Base-by-base conservation (phyloP, 2,113 vertebrate species). In the Cettia cetti region DNA sequence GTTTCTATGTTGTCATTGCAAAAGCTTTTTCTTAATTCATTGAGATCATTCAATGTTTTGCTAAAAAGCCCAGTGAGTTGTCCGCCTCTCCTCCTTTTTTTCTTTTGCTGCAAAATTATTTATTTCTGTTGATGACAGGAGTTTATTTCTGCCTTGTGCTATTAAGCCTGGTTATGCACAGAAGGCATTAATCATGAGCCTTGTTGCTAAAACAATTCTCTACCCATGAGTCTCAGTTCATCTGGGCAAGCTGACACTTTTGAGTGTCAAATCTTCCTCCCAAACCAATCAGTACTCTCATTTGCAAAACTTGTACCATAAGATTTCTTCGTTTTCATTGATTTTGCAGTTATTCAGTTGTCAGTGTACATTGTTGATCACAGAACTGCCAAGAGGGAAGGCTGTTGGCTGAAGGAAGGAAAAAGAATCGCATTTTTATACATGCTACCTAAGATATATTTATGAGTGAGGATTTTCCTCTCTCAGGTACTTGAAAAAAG, bases 341-440 rank as follows among this genome's bases (percentile, higher is more conserved):
- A 93, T 93, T 90, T 93, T 86, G 28, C 76, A 83, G 42, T 92
- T 86, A 50, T 45, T 74, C 71, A 22, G 21, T 65, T 83, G 68
- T 89, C 64, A 86, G 22, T 8, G 21, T 63, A 54, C 44, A 33
- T 59, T 68, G 86, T 40, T 82, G 91, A 78, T 92, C 39, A n/a
- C 56, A 75, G 13, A 60, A 15, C 28, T 94, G 91, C 49, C 69
- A 81, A 78, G 53, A 69, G 31, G 17, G 40, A 84, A 49, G 56
- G 47, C 9, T 84, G 33, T 22, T 68, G 52, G 64, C 60, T 93
- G 83, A 86, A 71, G 47, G n/a, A 63, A 78, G 47, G 30, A 66
- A 47, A 56, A 91, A 53, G 63, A 81, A 89, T 89, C 47, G 21
- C 22, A 75, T 59, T 92, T 92, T 94, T 86, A 93, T 86, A 71